Base-by-base conservation (phyloP, 2,888 invertebrate genomes). In the Andrena bicolor region DNA sequence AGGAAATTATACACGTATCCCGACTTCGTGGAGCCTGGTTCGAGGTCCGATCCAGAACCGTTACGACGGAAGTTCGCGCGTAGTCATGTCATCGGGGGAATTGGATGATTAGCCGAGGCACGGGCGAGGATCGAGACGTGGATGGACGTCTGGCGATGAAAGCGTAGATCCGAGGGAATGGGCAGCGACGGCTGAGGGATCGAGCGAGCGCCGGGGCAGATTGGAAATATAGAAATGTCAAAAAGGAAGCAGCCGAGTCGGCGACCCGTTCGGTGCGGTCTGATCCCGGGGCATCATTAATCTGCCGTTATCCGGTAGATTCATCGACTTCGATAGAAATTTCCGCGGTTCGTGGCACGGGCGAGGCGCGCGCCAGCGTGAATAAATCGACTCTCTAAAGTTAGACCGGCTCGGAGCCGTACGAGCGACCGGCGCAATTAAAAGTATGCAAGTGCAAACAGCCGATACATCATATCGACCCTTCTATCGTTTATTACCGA, bases 271-370 rank as follows among this genome's bases (percentile, higher is more conserved):
- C 71, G 66, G 61, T 58, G 48, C 76, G 56, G 77, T 66, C 70
- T 65, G 73, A 86, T 85, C 75, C 68, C 41, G 41, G 66, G 63
- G 49, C n/a, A 65, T 87, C 89, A 89, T 90, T 88, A 90, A 88
- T 90, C 86, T 88, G 66, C 72, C 69, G 83, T 88, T 90, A 90
- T 90, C 90, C 84, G 82, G 76, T 76, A 89, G 89, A 83, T 84
- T 63, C 80, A 90, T 90, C 89, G 78, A 74, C 66, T 73, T 85
- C 81, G 90, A 88, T 88, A 89, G 86, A 88, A 84, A 88, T 89
- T 90, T 88, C 83, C 80, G 70, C 66, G 77, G 66, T 64, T 63
- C 66, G 61, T n/a, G 68, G 69, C 75, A 58, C 76, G 56, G 20
- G 41, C 68, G 58, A 66, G 53, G 56, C 58, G 61, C 58, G 20